A percentile compares a stretch with the other conserved stretches of the same genome.
Evolutionary conservation across 2,888 invertebrate genomes (phyloP).

Genomic region (Halictus quadricinctus): DNA sequence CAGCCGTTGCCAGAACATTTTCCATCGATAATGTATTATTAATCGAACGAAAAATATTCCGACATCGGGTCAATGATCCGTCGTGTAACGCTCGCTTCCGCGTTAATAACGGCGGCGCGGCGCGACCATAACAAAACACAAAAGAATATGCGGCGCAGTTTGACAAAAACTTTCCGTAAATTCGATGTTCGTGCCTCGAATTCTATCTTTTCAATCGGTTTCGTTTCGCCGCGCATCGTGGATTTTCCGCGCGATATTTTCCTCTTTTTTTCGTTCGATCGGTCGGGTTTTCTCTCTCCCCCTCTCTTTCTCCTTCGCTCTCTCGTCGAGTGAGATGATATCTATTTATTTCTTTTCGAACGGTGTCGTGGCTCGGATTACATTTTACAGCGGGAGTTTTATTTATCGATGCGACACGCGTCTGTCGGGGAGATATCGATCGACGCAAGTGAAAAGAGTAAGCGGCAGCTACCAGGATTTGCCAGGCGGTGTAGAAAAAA

Average conservation of each 20-base stretch:
- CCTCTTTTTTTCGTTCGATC: conserved; percentile 24
- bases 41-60: conserved; percentile 8
- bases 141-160: conserved; percentile 14
- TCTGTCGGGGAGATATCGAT: conserved; percentile 33
- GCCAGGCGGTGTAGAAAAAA: background rate
- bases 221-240: conserved; percentile 16
- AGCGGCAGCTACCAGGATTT: conserved; percentile 12
- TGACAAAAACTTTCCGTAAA: conserved; percentile 48
- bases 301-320: too few relatives aligned
- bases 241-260: conserved; percentile 14
- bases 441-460: background rate
- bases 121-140: too few relatives aligned
- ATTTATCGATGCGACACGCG: conserved; percentile 36
- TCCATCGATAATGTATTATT: background rate
- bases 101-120: background rate
- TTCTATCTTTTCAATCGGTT: conserved; percentile 37
- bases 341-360: conserved; percentile 41
- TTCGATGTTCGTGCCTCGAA: conserved; percentile 39
- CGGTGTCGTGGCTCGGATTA: conserved; percentile 38
- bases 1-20: background rate
- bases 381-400: conserved; percentile 25
- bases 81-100: background rate
- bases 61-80: background rate
- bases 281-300: background rate
- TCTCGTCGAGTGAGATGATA: conserved; percentile 25